A percentile compares a stretch with the other conserved stretches of the same genome.
phyloP scores from a whole-genome alignment of 2,113 vertebrate genomes.

The Gallinago jamesoni region DNA sequence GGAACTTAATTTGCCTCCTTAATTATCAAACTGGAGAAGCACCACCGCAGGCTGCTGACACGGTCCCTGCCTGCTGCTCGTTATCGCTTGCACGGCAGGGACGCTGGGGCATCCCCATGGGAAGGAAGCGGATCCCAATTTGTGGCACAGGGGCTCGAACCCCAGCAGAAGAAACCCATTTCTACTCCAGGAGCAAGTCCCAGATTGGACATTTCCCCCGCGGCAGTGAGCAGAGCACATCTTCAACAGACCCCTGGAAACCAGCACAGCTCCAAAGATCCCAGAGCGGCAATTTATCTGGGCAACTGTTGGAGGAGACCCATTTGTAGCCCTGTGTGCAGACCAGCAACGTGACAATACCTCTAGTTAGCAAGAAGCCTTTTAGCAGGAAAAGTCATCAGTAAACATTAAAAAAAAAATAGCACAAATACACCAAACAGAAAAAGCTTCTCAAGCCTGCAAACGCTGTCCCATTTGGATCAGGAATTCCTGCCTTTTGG shows the following conservation, averaged over 20 bases:
- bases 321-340: background rate
- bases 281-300: background rate
- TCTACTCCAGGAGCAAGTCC: background rate
- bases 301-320: background rate
- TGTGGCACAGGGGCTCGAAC: background rate
- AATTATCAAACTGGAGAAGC: background rate
- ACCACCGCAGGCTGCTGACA: accelerated
- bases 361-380: background rate
- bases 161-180: background rate
- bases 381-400: background rate
- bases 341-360: background rate
- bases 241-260: background rate
- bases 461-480: background rate
- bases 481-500: background rate
- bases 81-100: background rate
- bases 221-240: background rate
- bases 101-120: background rate
- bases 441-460: background rate
- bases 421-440: background rate
- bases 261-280: background rate
- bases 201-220: background rate
- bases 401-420: background rate
- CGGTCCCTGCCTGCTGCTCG: no score
- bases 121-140: background rate
- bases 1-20: background rate